Evolutionary conservation across 1,140 invertebrate species (phyloP).

Genomic region (Asbolus verrucosus): DNA sequence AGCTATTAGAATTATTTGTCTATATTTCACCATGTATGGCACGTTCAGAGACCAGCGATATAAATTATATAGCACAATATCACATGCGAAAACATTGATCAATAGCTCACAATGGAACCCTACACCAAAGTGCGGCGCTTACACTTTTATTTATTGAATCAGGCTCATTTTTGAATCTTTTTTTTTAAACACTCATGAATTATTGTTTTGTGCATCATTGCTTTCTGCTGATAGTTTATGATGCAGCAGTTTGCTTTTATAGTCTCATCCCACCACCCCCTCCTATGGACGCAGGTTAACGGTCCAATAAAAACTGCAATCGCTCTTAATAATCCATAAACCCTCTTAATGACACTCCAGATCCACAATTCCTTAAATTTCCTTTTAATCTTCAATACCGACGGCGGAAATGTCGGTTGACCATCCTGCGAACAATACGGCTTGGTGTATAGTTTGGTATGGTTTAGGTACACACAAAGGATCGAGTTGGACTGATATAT

Average conservation of each 20-base stretch:
- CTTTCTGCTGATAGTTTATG: conserved; percentile 39
- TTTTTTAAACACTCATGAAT: conserved; percentile 29
- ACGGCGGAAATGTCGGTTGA: conserved; percentile 1
- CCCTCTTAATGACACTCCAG: conserved; percentile 24
- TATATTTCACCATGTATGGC: conserved; percentile 55
- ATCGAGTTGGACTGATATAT: conserved; percentile 16
- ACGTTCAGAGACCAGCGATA: conserved; percentile 49
- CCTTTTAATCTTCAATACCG: conserved; percentile 6
- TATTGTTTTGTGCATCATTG: conserved; percentile 39
- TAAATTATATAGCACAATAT: conserved; percentile 53
- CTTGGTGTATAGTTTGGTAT: not conserved
- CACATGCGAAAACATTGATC: conserved; percentile 57
- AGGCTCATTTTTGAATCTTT: conserved; percentile 40
- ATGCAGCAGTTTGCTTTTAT: conserved; percentile 38
- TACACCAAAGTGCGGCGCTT: conserved; percentile 43
- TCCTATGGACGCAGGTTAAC: not conserved
- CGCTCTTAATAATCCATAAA: conserved; percentile 34
- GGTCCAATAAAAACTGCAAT: conserved; percentile 23
- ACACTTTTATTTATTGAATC: conserved; percentile 48
- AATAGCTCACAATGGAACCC: conserved; percentile 53
- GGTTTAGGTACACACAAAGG: conserved; percentile 13
- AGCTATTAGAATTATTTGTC: conserved; percentile 54
- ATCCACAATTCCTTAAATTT: conserved; percentile 20
- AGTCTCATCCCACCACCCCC: not conserved
- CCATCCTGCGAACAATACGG: conserved; percentile 7